A percentile compares a stretch with the other conserved stretches of the same genome.
These are phyloP conservation scores for Mormyrus proboscirostris DNA, from an alignment of 2,797 vertebrate species.

Conservation along the genomic window DNA sequence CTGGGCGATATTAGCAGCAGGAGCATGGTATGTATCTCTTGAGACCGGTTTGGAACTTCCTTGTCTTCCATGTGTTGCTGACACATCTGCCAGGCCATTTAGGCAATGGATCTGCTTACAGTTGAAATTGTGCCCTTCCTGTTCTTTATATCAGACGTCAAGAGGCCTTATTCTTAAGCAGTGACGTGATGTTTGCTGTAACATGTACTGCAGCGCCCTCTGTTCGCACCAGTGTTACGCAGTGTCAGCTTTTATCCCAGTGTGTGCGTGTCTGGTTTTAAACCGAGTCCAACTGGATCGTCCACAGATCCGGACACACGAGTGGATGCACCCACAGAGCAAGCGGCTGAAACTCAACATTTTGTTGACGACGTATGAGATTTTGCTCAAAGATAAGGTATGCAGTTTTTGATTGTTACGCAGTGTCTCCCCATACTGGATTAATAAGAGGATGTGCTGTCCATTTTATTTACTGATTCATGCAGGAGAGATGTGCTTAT, in stretches of 20 bases:
- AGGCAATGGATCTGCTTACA: neutral
- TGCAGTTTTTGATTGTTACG: neutral
- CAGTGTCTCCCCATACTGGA: neutral
- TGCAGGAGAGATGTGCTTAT: neutral
- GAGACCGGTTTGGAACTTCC: neutral
- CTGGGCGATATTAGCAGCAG: constrained; percentile 93
- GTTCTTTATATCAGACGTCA: neutral
- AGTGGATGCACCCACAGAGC: constrained; percentile 93
- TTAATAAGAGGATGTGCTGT: neutral
- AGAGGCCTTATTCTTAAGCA: neutral
- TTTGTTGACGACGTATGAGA: constrained; percentile 92
- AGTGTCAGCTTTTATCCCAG: neutral
- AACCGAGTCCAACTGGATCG: neutral
- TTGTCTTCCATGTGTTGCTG: neutral
- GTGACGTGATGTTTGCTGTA: neutral
- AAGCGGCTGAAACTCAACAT: constrained; percentile 95
- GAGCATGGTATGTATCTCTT: constrained; percentile 76
- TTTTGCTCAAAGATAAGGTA: constrained; percentile 96
- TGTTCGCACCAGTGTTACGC: neutral
- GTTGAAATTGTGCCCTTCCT: neutral
- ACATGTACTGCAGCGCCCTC: neutral
- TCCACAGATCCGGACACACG: constrained; percentile 86
- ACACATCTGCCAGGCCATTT: neutral
- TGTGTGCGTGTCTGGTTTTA: neutral
- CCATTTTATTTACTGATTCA: neutral